A percentile compares a stretch with the other conserved stretches of the same genome.
These are phyloP conservation scores for Drosophila albomicans DNA, from an alignment of 1,140 invertebrate genomes.

Conservation along the genomic window DNA sequence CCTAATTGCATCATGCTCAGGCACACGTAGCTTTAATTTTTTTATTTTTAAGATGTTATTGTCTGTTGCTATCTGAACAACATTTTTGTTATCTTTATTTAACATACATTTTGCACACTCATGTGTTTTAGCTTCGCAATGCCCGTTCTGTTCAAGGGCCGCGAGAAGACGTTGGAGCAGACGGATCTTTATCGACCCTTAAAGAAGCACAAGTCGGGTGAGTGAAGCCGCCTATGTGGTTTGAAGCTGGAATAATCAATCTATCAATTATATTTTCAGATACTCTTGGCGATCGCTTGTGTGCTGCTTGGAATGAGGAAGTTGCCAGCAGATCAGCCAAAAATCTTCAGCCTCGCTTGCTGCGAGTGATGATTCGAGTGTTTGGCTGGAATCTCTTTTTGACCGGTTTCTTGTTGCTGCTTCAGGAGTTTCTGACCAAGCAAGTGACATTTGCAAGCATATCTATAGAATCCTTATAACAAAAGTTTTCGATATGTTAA, in stretches of 20 bases:
- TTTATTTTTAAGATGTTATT: slow-evolving; percentile 13
- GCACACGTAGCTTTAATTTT: slow-evolving; percentile 15
- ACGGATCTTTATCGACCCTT: slow-evolving; percentile 87
- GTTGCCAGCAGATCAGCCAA: slow-evolving; percentile 25
- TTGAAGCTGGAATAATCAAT: background rate
- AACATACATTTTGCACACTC: slow-evolving; percentile 8
- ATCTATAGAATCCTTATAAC: background rate
- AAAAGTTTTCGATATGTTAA: background rate
- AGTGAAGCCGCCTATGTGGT: slow-evolving; percentile 1
- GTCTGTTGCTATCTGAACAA: background rate
- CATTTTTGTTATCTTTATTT: slow-evolving; percentile 48
- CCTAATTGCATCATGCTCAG: background rate
- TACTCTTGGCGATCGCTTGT: slow-evolving; percentile 66
- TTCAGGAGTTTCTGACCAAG: slow-evolving; percentile 67
- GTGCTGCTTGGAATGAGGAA: slow-evolving; percentile 68
- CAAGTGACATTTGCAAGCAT: background rate
- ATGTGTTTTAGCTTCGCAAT: slow-evolving; percentile 83
- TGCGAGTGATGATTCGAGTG: slow-evolving; percentile 49
- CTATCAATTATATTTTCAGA: slow-evolving; percentile 37
- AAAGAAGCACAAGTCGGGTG: slow-evolving; percentile 86
- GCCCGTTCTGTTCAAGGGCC: slow-evolving; percentile 85
- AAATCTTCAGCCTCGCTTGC: slow-evolving; percentile 57
- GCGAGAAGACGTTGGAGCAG: slow-evolving; percentile 86
- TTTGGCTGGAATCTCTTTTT: slow-evolving; percentile 59
- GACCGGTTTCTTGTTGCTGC: slow-evolving; percentile 38